Evolutionary conservation across 1,140 invertebrate species (phyloP).

Genomic region (Sitophilus oryzae): DNA sequence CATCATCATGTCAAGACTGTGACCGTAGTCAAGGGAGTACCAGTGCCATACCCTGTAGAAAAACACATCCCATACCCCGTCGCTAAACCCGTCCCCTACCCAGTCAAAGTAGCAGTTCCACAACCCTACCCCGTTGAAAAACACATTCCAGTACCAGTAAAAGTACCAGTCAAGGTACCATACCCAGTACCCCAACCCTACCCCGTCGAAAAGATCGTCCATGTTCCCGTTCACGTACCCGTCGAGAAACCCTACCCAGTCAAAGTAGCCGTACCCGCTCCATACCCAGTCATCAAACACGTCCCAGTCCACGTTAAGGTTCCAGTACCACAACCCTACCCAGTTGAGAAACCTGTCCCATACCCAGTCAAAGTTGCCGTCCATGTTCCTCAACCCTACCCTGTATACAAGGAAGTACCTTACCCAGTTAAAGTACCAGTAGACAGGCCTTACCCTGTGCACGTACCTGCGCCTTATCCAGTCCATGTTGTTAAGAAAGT

Average conservation of each 20-base stretch:
- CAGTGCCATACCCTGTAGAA: slow-evolving; percentile 53
- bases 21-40: slow-evolving; percentile 41
- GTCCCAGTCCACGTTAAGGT: slow-evolving; percentile 27
- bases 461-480: slow-evolving; percentile 52
- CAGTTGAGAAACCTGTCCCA: slow-evolving; percentile 28
- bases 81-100: slow-evolving; percentile 50
- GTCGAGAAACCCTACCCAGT: slow-evolving; percentile 30
- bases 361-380: slow-evolving; percentile 27
- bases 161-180: slow-evolving; percentile 54
- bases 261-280: slow-evolving; percentile 57
- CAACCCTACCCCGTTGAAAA: slow-evolving; percentile 57
- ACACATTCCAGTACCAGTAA: slow-evolving; percentile 50
- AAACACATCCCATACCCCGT: slow-evolving; percentile 57
- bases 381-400: slow-evolving; percentile 30
- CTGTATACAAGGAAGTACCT: slow-evolving; percentile 28
- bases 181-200: slow-evolving; percentile 52
- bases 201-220: slow-evolving; percentile 59
- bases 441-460: slow-evolving; percentile 53
- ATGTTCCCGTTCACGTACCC: slow-evolving; percentile 51
- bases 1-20: slow-evolving; percentile 55
- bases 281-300: slow-evolving; percentile 46
- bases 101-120: slow-evolving; percentile 48
- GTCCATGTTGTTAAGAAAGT: slow-evolving; percentile 29
- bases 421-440: slow-evolving; percentile 52
- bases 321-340: slow-evolving; percentile 27